Percentiles rank a stretch among this genome's conserved stretches.
These are phyloP conservation scores for Australoheros scitulus DNA, from an alignment of 2,113 vertebrate species.

Conservation along the genomic window DNA sequence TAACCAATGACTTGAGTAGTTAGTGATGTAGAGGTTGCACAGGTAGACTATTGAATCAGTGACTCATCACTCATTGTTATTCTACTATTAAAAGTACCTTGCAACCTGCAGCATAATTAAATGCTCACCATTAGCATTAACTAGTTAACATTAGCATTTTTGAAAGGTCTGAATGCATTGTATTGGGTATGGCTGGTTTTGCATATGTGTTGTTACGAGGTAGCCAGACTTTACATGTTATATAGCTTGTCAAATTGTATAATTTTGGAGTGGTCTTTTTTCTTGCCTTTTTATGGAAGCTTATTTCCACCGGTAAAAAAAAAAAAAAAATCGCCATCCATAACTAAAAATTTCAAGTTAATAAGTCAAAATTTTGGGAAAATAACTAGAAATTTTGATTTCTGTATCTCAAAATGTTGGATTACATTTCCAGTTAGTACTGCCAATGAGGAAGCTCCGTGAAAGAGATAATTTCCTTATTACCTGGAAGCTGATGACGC, in stretches of 20 bases:
- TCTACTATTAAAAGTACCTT: accelerated
- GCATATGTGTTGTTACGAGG: not conserved
- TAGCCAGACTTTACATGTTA: not conserved
- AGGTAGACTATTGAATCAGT: not conserved
- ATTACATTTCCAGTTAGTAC: too few species aligned
- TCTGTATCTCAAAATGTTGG: too few species aligned
- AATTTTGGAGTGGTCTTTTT: not conserved
- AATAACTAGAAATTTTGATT: too few species aligned
- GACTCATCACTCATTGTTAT: not conserved
- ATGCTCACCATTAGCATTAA: not conserved
- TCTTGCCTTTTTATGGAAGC: not conserved
- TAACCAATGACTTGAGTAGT: not conserved
- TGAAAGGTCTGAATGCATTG: not conserved
- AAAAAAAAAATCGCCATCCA: too few species aligned
- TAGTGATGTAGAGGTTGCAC: too few species aligned
- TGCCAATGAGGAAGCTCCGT: too few species aligned
- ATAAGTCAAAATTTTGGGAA: too few species aligned
- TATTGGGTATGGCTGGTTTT: not conserved
- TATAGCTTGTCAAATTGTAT: too few species aligned
- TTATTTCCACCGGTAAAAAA: too few species aligned
- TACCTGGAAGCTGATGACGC: too few species aligned
- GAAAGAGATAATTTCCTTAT: too few species aligned
- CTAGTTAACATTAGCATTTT: not conserved
- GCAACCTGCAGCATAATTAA: not conserved
- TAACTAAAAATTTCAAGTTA: too few species aligned